Evolutionary conservation across 2,888 invertebrate species (phyloP).

Genomic region (Chymomyza procnemis): DNA sequence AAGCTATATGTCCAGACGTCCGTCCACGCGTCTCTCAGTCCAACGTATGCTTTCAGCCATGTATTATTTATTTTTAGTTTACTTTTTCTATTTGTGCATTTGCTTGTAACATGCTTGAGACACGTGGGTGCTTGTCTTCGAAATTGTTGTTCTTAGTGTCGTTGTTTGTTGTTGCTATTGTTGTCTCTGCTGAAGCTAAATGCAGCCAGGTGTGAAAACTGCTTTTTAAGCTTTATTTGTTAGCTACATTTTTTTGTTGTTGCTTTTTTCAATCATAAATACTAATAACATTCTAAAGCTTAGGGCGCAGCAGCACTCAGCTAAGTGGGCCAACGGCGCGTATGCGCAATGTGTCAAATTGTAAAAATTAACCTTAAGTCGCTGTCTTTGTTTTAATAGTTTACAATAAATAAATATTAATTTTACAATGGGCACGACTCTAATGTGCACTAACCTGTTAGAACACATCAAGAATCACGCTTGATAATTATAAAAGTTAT

Average conservation of each 20-base stretch:
- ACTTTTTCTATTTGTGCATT: conserved; percentile 5
- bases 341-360: conserved; percentile 43
- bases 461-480: conserved; percentile 28
- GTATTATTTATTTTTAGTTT: background rate
- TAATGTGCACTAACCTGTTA: background rate
- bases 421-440: conserved; percentile 26
- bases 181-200: background rate
- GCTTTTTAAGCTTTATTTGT: conserved; percentile 33
- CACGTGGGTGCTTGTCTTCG: conserved; percentile 17
- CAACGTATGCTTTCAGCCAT: background rate
- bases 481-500: conserved; percentile 1
- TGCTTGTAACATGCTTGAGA: background rate
- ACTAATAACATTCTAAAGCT: background rate
- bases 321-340: conserved; percentile 36
- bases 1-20: background rate
- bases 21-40: background rate
- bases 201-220: conserved; percentile 65
- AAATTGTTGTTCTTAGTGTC: conserved; percentile 29
- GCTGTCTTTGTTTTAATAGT: conserved; percentile 19
- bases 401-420: conserved; percentile 30
- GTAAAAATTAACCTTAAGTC: background rate
- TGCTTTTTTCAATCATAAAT: conserved; percentile 4
- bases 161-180: conserved; percentile 20
- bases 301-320: background rate
- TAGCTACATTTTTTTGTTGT: too few relatives aligned